Percentiles rank a stretch among this genome's conserved stretches.
Conservation (phyloP, 1,140 invertebrate species). For the Temnothorax longispinosus region DNA sequence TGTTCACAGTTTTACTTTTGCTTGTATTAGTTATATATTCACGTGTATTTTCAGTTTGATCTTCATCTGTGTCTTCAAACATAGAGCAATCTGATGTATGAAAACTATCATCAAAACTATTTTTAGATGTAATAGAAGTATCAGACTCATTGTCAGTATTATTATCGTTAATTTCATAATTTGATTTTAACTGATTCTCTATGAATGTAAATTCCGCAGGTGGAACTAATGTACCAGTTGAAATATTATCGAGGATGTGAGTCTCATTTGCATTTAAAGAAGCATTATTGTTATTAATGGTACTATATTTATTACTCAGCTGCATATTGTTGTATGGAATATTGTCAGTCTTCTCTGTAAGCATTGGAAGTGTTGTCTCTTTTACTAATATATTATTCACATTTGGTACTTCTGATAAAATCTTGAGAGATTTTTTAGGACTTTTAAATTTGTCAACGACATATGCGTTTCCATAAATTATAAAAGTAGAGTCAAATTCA, state of each 20-base stretch:
- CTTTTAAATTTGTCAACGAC: background rate
- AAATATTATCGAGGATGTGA: background rate
- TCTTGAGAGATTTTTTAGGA: background rate
- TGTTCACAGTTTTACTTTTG: background rate
- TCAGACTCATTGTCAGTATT: background rate
- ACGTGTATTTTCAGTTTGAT: background rate
- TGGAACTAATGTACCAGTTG: background rate
- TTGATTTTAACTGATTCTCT: background rate
- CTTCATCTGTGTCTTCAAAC: background rate
- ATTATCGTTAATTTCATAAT: background rate
- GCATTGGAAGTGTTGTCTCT: no score
- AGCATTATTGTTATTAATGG: no score
- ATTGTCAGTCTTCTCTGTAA: no score
- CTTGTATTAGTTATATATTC: background rate
- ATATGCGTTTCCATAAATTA: background rate
- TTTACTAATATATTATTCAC: no score
- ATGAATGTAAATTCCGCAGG: background rate
- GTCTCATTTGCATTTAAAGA: no score
- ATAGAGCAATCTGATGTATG: background rate
- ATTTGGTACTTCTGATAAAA: no score
- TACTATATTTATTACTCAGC: no score
- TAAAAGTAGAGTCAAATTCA: background rate
- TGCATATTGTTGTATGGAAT: no score
- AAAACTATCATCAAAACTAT: background rate
- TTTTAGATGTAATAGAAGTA: background rate